These are phyloP conservation scores for Arizona elegans DNA, from an alignment of 2,113 vertebrate genomes.

Conservation along the genomic window DNA sequence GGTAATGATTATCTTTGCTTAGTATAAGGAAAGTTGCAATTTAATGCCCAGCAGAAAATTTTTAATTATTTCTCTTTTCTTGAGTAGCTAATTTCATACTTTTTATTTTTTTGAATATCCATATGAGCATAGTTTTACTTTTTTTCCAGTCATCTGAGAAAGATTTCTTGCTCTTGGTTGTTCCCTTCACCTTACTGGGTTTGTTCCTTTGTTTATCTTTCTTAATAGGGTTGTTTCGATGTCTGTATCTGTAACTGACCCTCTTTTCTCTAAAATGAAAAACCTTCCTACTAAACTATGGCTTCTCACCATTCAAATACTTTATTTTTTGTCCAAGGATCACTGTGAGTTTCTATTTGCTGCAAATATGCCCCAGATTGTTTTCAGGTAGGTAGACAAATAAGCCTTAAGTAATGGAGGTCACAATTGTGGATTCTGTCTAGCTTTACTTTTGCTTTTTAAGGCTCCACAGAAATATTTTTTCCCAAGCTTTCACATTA, in stretches of 20 bases:
- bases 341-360: not conserved
- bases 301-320: not conserved
- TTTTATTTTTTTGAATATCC: not conserved
- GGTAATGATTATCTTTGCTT: not conserved
- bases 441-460: not conserved
- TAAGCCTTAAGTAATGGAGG: not conserved
- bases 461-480: not conserved
- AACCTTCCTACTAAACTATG: not conserved
- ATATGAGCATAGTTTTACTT: not conserved
- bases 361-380: not conserved
- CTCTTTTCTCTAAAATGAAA: not conserved
- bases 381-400: not conserved
- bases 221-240: not conserved
- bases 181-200: not conserved
- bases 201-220: not conserved
- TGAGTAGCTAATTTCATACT: not conserved
- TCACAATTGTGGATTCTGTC: not conserved
- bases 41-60: not conserved
- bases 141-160: not conserved
- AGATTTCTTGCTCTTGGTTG: not conserved
- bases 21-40: not conserved
- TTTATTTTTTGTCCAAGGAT: not conserved
- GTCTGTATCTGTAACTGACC: not conserved
- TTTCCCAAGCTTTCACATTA: not conserved
- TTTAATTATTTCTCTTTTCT: not conserved